Evolutionary conservation across 2,888 invertebrate species (phyloP), one percentile per base, ranked within the genome.

Genomic region (Xylota sylvarum): DNA sequence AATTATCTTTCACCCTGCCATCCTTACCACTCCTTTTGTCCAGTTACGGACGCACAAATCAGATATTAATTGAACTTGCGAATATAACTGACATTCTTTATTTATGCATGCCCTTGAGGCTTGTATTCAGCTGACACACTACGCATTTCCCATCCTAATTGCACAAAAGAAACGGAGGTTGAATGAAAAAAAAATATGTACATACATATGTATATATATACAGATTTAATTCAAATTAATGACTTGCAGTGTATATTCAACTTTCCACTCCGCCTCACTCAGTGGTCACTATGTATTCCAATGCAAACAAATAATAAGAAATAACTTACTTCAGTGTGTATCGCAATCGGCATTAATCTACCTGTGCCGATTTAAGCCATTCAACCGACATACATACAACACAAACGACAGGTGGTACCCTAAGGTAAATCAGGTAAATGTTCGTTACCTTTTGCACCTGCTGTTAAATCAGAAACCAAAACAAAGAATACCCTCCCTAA

Each of bases 371-470:
- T 37, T 60, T 50, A 67, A 78, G 35, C 17, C 73, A 48, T 27
- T 37, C 48, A 69, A 19, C 32, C 62, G 27, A 40, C 23, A 19
- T 7, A 74, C 60, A 17, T 5, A 64, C 46, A 37, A 46, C 43
- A 46, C 67, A 69, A 69, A 84, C 80, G 74, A 84, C 84, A 84
- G 84, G 84, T 84, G 84, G 84, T 58, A 43, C 50, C 62, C 74
- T 58, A 69, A 52, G 55, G 74, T 73, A 84, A 77, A 82, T 82
- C 82, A 70, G 77, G 77, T 70, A 77, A 77, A 50, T 69, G 37
- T 69, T 58, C 74, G 62, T 69, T 74, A 69, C 69, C 60, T 70
- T 48, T 79, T 84, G 84, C 84, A 84, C 84, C 84, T 84, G 84
- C 84, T 43, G 69, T 69, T 79, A 84, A 74, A 80, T 70, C 74